Conservation (phyloP, 2,888 invertebrate species). For the Epinotia brunnichana region DNA sequence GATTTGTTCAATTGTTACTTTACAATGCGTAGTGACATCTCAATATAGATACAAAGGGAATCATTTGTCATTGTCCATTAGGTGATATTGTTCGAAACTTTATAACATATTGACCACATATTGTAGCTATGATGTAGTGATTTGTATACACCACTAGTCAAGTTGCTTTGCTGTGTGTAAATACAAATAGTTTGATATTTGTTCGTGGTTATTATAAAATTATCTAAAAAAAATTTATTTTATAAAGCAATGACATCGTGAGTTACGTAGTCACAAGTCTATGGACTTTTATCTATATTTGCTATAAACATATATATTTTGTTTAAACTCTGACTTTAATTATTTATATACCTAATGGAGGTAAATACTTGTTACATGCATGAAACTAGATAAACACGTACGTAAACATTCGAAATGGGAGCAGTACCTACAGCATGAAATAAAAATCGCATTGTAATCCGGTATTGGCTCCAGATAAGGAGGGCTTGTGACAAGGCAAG, state of each 20-base stretch:
- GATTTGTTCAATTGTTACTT: slow-evolving; percentile 74
- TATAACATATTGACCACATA: slow-evolving; percentile 37
- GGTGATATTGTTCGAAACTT: slow-evolving; percentile 72
- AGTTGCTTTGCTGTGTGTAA: background rate
- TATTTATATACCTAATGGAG: background rate
- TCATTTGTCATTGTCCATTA: slow-evolving; percentile 83
- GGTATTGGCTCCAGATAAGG: slow-evolving; percentile 84
- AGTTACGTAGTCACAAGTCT: background rate
- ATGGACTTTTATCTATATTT: background rate
- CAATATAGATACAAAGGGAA: slow-evolving; percentile 75
- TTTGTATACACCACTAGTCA: slow-evolving; percentile 1
- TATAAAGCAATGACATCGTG: no score
- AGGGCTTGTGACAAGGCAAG: slow-evolving; percentile 84
- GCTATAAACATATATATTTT: background rate
- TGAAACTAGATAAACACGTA: slow-evolving; percentile 15
- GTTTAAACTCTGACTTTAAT: background rate
- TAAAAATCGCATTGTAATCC: slow-evolving; percentile 84
- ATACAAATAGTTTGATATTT: background rate
- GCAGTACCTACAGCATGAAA: slow-evolving; percentile 74
- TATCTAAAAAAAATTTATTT: background rate
- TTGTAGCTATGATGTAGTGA: slow-evolving; percentile 17
- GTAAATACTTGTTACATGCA: background rate
- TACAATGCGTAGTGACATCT: slow-evolving; percentile 75
- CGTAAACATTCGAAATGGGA: slow-evolving; percentile 35
- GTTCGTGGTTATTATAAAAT: background rate